phyloP scores from a whole-genome alignment of 2,797 vertebrate species.

The Eupleurogrammus muticus region DNA sequence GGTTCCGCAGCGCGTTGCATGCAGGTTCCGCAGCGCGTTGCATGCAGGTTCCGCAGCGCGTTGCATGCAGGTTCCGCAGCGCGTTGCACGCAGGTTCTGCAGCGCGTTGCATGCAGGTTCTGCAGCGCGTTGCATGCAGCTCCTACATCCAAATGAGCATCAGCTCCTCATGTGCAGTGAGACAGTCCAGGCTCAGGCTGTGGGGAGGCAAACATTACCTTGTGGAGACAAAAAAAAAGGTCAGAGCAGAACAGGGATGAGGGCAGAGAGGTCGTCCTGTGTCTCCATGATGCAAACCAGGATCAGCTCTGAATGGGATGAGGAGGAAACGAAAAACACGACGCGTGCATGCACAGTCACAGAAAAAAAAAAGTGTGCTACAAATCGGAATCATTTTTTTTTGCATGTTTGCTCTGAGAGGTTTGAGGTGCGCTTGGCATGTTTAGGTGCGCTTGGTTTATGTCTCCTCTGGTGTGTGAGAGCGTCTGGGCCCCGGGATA shows the following conservation, averaged over 20 bases:
- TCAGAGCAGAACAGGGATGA: conserved; percentile 42
- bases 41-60: background rate
- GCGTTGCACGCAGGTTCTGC: too few species aligned
- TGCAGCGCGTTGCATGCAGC: background rate
- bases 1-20: too few species aligned
- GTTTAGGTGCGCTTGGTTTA: conserved; percentile 53
- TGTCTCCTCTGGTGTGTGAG: conserved; percentile 41
- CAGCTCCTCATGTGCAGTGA: conserved; percentile 55
- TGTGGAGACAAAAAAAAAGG: conserved; percentile 59
- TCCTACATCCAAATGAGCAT: conserved; percentile 9
- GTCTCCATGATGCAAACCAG: conserved; percentile 57
- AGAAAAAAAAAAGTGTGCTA: conserved; percentile 8
- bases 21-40: background rate
- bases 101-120: background rate
- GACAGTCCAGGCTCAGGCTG: conserved; percentile 71
- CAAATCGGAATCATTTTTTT: conserved; percentile 4
- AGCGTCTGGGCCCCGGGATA: conserved; percentile 51
- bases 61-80: background rate
- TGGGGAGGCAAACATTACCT: conserved; percentile 67
- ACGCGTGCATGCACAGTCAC: background rate
- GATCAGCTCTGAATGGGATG: conserved; percentile 9
- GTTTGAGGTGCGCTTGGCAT: conserved; percentile 33
- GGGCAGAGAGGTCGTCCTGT: conserved; percentile 36
- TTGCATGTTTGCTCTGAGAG: conserved; percentile 19
- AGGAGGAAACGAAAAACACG: background rate